These are phyloP conservation scores for Tetrao urogallus DNA, from an alignment of 2,113 vertebrate species.

Conservation along the genomic window DNA sequence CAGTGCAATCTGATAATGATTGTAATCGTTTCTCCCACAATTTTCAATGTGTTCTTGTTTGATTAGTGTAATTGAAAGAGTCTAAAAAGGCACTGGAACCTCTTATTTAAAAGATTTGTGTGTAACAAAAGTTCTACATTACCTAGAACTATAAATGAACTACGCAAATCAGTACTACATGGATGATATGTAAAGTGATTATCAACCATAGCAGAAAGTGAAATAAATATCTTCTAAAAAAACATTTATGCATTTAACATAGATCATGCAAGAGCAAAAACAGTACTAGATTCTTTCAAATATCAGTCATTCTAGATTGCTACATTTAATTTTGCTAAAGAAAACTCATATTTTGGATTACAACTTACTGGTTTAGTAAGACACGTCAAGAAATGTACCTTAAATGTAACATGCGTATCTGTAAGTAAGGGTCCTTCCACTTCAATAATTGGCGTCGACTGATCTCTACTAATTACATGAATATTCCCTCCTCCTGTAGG, in stretches of 20 bases:
- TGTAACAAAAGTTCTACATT: background rate
- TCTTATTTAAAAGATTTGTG: background rate
- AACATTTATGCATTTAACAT: background rate
- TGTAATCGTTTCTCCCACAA: background rate
- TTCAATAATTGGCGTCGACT: slow-evolving; percentile 96
- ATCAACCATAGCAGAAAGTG: background rate
- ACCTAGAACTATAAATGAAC: background rate
- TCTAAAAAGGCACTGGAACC: background rate
- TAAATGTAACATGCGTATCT: slow-evolving; percentile 96
- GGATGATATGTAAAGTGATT: background rate
- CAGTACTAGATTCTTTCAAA: background rate
- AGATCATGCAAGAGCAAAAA: background rate
- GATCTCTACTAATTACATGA: slow-evolving; percentile 95
- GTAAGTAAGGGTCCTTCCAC: slow-evolving; percentile 97
- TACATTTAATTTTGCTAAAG: background rate
- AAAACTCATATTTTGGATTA: background rate
- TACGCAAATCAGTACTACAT: background rate
- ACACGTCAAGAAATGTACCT: slow-evolving; percentile 77
- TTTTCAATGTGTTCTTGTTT: background rate
- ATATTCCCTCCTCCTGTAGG: slow-evolving; percentile 88
- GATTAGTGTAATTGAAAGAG: background rate
- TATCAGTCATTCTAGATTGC: background rate
- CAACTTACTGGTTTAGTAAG: background rate
- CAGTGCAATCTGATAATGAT: background rate
- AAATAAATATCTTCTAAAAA: background rate